Conservation (phyloP, 2,113 vertebrate species). For the human (Homo sapiens) region DNA sequence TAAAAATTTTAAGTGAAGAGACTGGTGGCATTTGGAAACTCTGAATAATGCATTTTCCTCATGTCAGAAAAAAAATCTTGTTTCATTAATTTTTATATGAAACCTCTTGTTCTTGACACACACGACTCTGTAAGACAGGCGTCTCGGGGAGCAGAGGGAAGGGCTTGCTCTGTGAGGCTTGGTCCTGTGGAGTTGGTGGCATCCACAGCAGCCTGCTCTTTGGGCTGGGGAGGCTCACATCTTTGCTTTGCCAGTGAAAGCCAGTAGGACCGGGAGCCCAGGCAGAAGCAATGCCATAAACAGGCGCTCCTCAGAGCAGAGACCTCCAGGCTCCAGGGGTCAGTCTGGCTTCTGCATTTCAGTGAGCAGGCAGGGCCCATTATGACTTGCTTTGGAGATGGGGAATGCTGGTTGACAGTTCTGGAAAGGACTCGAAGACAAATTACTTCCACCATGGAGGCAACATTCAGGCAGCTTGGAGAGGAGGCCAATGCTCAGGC, state of each 20-base stretch:
- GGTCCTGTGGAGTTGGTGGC: neutral
- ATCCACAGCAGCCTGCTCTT: neutral
- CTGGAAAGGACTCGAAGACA: conserved; percentile 84
- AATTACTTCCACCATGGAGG: conserved; percentile 80
- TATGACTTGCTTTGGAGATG: conserved; percentile 81
- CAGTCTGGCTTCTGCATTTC: neutral
- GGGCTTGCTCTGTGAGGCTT: neutral
- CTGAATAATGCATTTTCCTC: neutral
- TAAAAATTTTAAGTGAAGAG: neutral
- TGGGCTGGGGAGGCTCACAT: neutral
- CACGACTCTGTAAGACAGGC: neutral
- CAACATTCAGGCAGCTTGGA: conserved; percentile 80
- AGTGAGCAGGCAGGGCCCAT: neutral
- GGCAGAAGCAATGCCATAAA: neutral
- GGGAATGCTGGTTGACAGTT: conserved; percentile 80
- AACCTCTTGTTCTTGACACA: neutral
- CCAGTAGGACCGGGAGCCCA: neutral
- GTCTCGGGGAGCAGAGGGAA: neutral
- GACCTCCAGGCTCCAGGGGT: neutral
- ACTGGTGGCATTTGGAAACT: neutral
- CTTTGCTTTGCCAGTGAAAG: neutral
- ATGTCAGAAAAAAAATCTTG: neutral
- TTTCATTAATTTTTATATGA: neutral
- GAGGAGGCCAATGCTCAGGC: conserved; percentile 70
- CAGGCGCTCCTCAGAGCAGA: neutral